Evolutionary conservation across 23 tunicate species (phyloP).

Genomic region (Styela clava): DNA sequence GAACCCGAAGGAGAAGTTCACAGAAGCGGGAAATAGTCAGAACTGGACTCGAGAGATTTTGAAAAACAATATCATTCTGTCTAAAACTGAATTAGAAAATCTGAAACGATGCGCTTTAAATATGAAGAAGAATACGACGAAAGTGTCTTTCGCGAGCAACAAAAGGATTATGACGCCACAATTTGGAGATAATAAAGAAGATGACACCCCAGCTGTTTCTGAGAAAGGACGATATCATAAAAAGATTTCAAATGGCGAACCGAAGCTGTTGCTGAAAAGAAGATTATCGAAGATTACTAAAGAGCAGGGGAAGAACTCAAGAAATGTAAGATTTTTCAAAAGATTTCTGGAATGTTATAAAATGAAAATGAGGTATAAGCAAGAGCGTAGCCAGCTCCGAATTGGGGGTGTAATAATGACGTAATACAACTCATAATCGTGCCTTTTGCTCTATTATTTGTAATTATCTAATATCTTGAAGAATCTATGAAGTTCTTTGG

Average conservation of each 20-base stretch:
- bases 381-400: no score
- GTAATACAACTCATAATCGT: no score
- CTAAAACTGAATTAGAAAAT: not conserved
- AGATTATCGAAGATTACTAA: not conserved
- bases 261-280: not conserved
- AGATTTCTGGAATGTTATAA: no score
- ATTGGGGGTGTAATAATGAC: no score
- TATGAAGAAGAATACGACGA: not conserved
- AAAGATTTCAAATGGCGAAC: no score
- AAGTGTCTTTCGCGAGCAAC: not conserved
- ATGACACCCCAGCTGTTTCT: no score
- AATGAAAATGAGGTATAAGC: no score
- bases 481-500: no score
- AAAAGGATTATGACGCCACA: not conserved
- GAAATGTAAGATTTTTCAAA: not conserved
- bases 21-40: not conserved
- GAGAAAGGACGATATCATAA: no score
- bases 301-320: not conserved
- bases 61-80: not conserved
- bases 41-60: constrained; percentile 4
- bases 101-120: not conserved
- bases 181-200: not conserved
- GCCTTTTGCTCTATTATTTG: no score
- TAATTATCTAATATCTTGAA: no score
- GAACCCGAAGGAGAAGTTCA: not conserved